Base-by-base conservation (phyloP, 2,113 vertebrate genomes). In the Pedionomus torquatus region DNA sequence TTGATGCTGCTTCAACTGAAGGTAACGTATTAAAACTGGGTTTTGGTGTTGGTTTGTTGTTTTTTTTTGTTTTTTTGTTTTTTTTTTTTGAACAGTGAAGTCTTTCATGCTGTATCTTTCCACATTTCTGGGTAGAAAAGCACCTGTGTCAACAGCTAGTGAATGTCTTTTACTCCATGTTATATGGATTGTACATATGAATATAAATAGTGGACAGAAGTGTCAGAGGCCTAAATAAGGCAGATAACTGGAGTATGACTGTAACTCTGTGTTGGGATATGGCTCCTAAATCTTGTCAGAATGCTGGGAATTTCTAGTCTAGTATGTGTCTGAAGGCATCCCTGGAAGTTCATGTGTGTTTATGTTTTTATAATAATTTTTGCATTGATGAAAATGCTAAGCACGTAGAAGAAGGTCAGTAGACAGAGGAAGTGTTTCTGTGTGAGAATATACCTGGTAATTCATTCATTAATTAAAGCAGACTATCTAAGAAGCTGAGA, bases 1-100 rank as follows among this genome's bases (percentile, higher is more conserved):
- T 99, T 98, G 99, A 99, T 95, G 99, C 99, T 85, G 99, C 99
- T 93, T 99, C 99, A 63, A 99, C 99, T 97, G 99, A 99, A 99
- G 99, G 99, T 99, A 98, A 97, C 44, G 83, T 91, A 91, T 81
- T 89, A 55, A 90, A 21, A 5, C 61, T 49, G 18, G 46, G 18
- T 41, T 17, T 18, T 6, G 8, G n/a, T n/a, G n/a, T n/a, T n/a
- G n/a, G n/a, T n/a, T n/a, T n/a, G n/a, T n/a, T n/a, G n/a, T n/a
- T n/a, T n/a, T n/a, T n/a, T n/a, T n/a, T n/a, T n/a, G n/a, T n/a
- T n/a, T n/a, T n/a, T n/a, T n/a, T n/a, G n/a, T n/a, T n/a, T n/a
- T n/a, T n/a, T 82, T 30, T 65, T 76, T 87, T 82, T 0, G 1
- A 52, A 1, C 44, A 48, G 18, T 68, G 48, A 51, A 57, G 4